Percentiles rank a stretch among this genome's conserved stretches.
These are phyloP conservation scores for Ormyrus rosae DNA, from an alignment of 2,888 invertebrate species.

Conservation along the genomic window DNA sequence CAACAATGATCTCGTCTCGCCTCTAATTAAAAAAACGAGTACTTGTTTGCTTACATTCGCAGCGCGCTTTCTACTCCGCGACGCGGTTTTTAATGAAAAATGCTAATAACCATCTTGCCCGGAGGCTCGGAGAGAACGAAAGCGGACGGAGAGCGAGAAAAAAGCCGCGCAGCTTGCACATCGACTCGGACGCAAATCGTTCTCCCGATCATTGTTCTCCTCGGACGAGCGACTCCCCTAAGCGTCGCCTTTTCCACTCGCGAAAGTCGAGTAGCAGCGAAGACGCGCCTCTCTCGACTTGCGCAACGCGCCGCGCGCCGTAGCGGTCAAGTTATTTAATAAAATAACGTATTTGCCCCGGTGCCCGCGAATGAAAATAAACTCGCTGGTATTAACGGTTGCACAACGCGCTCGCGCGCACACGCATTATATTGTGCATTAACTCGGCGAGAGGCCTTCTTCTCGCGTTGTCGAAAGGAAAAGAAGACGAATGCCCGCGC, in stretches of 20 bases:
- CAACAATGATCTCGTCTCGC: background rate
- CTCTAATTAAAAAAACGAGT: conserved; percentile 12
- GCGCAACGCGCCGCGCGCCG: conserved; percentile 1
- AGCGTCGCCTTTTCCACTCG: background rate
- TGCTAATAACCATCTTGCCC: conserved; percentile 9
- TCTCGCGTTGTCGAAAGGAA: background rate
- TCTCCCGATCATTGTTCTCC: conserved; percentile 14
- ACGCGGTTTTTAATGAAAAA: conserved; percentile 19
- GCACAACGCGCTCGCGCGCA: background rate
- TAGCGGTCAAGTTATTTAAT: conserved; percentile 42
- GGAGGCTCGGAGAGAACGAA: conserved; percentile 2
- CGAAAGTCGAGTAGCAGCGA: background rate
- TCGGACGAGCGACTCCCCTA: conserved; percentile 15
- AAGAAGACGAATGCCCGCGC: background rate
- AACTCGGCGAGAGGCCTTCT: background rate
- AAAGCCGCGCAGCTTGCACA: background rate
- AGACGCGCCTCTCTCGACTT: background rate
- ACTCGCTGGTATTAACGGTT: background rate
- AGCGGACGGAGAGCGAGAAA: background rate
- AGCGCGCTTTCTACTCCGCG: conserved; percentile 20
- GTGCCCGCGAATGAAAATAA: conserved; percentile 20
- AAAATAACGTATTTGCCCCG: conserved; percentile 23
- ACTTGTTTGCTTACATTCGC: conserved; percentile 5
- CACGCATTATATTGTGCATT: background rate
- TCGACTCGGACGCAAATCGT: conserved; percentile 12